These are phyloP conservation scores for Cephus sareptanus DNA, from an alignment of 2,888 invertebrate species.

Conservation along the genomic window DNA sequence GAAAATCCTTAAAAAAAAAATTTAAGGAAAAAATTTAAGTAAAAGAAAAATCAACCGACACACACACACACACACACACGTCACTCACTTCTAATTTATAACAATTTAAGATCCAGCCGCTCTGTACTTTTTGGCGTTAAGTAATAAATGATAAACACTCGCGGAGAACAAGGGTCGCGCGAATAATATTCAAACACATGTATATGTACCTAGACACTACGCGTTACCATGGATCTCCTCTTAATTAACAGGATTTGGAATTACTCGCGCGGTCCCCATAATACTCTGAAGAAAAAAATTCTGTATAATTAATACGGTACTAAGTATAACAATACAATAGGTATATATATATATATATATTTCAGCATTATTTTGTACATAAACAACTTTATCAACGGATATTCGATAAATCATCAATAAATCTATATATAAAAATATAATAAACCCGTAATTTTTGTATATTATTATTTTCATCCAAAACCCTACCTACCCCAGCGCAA, in stretches of 20 bases:
- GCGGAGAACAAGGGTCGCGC: not conserved
- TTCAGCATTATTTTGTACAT: constrained; percentile 64
- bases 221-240: no score
- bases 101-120: constrained; percentile 21
- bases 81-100: constrained; percentile 12
- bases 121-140: constrained; percentile 24
- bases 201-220: no score
- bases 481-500: not conserved
- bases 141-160: constrained; percentile 7
- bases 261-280: not conserved
- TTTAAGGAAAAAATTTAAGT: no score
- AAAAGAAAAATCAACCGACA: no score
- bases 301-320: constrained; percentile 13
- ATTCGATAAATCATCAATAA: constrained; percentile 60
- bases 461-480: not conserved
- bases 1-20: no score
- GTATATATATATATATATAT: constrained; percentile 46
- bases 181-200: not conserved
- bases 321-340: constrained; percentile 12
- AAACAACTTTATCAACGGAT: constrained; percentile 61
- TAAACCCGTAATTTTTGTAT: not conserved
- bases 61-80: not conserved
- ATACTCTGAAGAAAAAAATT: not conserved
- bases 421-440: constrained; percentile 53
- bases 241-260: no score